phyloP scores from a whole-genome alignment of 2,113 vertebrate species.

The Burhinus bistriatus region DNA sequence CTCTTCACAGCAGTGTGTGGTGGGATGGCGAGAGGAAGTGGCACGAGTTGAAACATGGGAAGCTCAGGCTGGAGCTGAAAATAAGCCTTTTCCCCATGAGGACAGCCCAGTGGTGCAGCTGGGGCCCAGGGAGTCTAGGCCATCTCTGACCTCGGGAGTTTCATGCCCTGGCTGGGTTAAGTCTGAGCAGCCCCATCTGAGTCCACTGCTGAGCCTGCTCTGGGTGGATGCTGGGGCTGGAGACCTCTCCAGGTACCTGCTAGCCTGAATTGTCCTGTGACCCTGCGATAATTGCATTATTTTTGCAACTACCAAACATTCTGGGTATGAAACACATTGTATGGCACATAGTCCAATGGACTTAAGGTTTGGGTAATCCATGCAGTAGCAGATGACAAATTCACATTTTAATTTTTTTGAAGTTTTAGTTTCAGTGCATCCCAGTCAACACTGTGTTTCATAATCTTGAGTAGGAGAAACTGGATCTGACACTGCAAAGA shows the following conservation, averaged over 20 bases:
- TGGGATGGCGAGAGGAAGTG: fast-evolving
- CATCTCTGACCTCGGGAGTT: background rate
- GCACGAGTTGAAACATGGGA: background rate
- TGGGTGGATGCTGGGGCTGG: fast-evolving
- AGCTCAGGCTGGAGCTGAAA: background rate
- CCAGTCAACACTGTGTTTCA: background rate
- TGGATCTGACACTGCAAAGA: background rate
- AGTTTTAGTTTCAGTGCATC: background rate
- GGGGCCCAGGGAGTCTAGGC: fast-evolving
- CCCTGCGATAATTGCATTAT: background rate
- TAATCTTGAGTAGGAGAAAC: background rate
- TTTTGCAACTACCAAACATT: background rate
- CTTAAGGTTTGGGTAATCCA: background rate
- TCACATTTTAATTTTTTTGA: background rate
- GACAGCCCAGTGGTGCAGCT: fast-evolving
- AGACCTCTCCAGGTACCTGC: background rate
- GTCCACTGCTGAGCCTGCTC: background rate
- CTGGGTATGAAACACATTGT: background rate
- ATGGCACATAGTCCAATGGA: fast-evolving
- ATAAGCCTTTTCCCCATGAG: background rate
- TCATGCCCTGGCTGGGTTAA: background rate
- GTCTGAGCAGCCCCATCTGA: background rate
- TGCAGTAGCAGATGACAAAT: background rate
- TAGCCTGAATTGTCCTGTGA: background rate
- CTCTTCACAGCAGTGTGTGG: fast-evolving